phyloP scores from a whole-genome alignment of 2,113 vertebrate species.

The Salvator merianae region DNA sequence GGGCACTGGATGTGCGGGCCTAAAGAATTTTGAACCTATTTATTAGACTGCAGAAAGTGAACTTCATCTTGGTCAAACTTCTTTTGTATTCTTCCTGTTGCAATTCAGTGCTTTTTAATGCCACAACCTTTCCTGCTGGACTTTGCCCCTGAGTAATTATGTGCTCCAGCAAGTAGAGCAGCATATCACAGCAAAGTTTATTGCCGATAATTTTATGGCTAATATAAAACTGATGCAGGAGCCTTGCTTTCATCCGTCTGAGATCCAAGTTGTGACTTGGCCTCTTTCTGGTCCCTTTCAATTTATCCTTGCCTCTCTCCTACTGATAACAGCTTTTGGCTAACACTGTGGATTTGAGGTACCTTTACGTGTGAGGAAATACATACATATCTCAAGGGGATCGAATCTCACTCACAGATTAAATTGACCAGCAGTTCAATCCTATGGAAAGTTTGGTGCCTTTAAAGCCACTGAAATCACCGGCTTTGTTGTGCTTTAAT shows the following conservation, averaged over 20 bases:
- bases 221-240: constrained; percentile 49
- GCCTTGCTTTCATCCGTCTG: constrained; percentile 28
- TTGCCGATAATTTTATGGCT: constrained; percentile 43
- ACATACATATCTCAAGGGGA: no score
- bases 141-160: constrained; percentile 8
- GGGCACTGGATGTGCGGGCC: no score
- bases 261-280: neutral
- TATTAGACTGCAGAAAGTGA: no score
- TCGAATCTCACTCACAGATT: neutral
- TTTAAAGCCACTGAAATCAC: no score
- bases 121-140: neutral
- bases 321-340: no score
- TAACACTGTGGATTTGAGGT: no score
- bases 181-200: neutral
- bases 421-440: no score
- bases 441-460: no score
- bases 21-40: no score
- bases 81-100: neutral
- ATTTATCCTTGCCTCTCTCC: neutral
- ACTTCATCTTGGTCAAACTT: no score
- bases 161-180: neutral
- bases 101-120: neutral
- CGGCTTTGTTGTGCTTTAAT: no score
- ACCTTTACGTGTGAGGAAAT: no score
- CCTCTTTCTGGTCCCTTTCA: fast-evolving